Percentiles rank a stretch among this genome's conserved stretches.
phyloP scores from a whole-genome alignment of 2,797 vertebrate genomes.

The Salarias fasciatus region DNA sequence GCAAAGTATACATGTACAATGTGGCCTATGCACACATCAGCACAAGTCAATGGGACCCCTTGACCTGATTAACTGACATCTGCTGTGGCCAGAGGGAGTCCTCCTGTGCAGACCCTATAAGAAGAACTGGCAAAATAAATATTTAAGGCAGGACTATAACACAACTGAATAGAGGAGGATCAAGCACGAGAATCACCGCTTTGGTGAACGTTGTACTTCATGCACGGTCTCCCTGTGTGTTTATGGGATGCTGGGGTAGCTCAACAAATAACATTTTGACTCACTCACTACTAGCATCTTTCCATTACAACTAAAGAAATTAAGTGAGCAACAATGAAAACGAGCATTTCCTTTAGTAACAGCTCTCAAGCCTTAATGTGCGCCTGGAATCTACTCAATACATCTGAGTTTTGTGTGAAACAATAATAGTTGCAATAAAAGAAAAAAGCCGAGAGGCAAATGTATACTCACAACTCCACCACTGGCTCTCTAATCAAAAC shows the following conservation, averaged over 20 bases:
- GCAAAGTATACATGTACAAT: constrained; percentile 13
- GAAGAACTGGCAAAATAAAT: constrained; percentile 17
- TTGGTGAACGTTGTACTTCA: neutral
- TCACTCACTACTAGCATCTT: neutral
- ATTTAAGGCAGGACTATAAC: constrained; percentile 15
- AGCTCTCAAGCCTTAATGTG: neutral
- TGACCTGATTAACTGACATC: constrained; percentile 70
- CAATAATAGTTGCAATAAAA: constrained; percentile 25
- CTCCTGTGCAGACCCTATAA: constrained; percentile 22
- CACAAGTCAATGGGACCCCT: constrained; percentile 49
- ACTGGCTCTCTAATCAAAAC: constrained; percentile 39
- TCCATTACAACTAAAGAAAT: neutral
- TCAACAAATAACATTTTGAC: neutral
- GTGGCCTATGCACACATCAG: constrained; percentile 37
- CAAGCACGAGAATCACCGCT: neutral
- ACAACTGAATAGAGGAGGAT: constrained; percentile 18
- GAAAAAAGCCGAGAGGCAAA: constrained; percentile 13
- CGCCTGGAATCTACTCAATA: neutral
- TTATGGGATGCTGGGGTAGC: neutral
- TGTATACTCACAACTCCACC: constrained; percentile 16
- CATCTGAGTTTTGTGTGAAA: neutral
- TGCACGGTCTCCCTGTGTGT: neutral
- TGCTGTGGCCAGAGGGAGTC: constrained; percentile 51
- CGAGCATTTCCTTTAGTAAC: neutral
- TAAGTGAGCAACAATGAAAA: neutral